Conservation (phyloP, 2,797 vertebrate species). For the Ispidina picta region DNA sequence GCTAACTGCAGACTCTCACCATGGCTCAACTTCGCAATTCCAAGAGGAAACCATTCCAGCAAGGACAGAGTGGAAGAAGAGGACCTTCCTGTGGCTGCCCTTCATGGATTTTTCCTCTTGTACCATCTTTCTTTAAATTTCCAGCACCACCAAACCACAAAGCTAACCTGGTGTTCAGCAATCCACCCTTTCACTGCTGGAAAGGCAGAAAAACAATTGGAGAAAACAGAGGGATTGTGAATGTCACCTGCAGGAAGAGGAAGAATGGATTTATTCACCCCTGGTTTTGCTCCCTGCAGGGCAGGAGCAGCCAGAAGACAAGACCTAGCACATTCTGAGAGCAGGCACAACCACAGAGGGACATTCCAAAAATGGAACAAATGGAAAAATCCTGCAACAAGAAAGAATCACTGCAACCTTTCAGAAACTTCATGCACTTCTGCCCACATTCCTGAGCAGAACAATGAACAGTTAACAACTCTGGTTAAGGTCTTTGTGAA, state of each 20-base stretch:
- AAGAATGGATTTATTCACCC: not conserved
- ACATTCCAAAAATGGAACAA: not conserved
- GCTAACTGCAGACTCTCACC: fast-evolving
- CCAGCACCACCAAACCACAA: not conserved
- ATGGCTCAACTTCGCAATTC: fast-evolving
- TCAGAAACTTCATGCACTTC: not conserved
- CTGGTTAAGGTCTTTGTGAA: not conserved
- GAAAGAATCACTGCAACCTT: not conserved
- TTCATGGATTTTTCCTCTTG: not conserved
- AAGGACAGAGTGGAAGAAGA: not conserved
- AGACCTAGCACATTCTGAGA: fast-evolving
- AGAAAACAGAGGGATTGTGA: not conserved
- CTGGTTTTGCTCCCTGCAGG: not conserved
- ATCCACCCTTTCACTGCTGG: not conserved
- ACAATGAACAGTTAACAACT: not conserved
- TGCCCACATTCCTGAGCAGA: not conserved
- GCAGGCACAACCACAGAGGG: not conserved
- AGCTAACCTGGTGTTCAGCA: not conserved
- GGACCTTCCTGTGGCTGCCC: not conserved
- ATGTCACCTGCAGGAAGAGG: not conserved
- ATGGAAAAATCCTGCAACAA: not conserved
- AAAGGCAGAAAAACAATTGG: not conserved
- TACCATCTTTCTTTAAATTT: not conserved
- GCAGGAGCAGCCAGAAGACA: not conserved
- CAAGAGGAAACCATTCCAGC: no score